These are phyloP conservation scores for Dysdera silvatica DNA, from an alignment of 1,140 invertebrate species.

Conservation along the genomic window DNA sequence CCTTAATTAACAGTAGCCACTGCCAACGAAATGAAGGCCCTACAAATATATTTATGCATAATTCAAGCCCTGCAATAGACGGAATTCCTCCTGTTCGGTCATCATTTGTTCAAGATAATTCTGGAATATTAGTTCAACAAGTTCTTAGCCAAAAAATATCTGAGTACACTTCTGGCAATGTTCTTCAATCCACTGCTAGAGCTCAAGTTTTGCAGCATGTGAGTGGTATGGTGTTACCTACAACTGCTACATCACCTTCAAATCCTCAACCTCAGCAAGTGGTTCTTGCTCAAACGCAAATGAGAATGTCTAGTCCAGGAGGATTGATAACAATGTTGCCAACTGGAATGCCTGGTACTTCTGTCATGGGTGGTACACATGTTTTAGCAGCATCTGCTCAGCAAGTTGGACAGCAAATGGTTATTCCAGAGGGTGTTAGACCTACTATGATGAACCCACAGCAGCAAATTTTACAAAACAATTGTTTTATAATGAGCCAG, in stretches of 20 bases:
- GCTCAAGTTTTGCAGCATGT: constrained; percentile 27
- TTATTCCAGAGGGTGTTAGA: constrained; percentile 20
- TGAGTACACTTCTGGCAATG: constrained; percentile 15
- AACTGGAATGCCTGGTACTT: constrained; percentile 15
- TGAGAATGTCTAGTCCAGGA: constrained; percentile 22
- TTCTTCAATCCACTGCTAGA: constrained; percentile 20
- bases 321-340: constrained; percentile 25
- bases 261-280: constrained; percentile 16
- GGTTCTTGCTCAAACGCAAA: constrained; percentile 23
- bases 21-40: background rate
- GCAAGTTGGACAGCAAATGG: constrained; percentile 20
- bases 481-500: constrained; percentile 28
- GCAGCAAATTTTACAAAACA: constrained; percentile 26
- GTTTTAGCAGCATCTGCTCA: constrained; percentile 20
- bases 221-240: constrained; percentile 26
- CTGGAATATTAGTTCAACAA: constrained; percentile 24
- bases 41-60: constrained; percentile 27
- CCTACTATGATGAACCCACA: constrained; percentile 26
- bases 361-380: constrained; percentile 24
- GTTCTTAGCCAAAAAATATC: constrained; percentile 26
- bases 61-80: constrained; percentile 10
- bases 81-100: constrained; percentile 11
- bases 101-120: constrained; percentile 19
- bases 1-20: no score
- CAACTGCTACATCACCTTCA: constrained; percentile 12